Conservation (phyloP, 2,113 vertebrate species). For the Herpailurus yagouaroundi region DNA sequence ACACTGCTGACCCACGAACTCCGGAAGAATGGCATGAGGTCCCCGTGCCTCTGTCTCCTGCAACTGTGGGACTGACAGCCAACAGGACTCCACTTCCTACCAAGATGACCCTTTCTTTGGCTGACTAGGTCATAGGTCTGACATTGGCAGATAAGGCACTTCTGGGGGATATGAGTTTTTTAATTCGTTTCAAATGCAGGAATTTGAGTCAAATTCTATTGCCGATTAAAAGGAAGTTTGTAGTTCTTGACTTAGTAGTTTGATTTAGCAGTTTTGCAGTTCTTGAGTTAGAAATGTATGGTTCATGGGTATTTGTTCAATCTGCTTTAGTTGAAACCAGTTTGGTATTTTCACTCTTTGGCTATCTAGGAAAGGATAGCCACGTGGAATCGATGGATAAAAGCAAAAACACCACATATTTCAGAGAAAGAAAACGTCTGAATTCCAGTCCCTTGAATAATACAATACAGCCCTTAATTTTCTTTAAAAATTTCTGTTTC, state of each 20-base stretch:
- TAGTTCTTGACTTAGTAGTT: no score
- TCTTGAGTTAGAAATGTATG: background rate
- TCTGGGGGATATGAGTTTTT: background rate
- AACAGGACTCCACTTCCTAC: background rate
- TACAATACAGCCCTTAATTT: background rate
- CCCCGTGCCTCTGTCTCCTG: background rate
- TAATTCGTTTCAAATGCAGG: background rate
- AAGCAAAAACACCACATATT: background rate
- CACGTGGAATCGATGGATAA: background rate
- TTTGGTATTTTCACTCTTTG: background rate
- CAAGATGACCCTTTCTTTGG: background rate
- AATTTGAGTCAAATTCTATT: background rate
- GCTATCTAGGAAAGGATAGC: background rate
- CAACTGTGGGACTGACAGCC: no score
- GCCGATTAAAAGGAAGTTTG: background rate
- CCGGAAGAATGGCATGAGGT: accelerated
- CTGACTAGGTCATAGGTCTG: background rate
- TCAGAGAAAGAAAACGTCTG: background rate
- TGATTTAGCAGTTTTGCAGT: background rate
- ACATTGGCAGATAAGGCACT: background rate
- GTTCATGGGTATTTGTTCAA: background rate
- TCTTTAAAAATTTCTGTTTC: background rate
- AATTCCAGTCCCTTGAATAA: background rate
- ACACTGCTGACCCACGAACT: background rate
- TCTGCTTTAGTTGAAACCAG: background rate